phyloP scores from a whole-genome alignment of 2,888 invertebrate genomes.

The Andrena hattorfiana region DNA sequence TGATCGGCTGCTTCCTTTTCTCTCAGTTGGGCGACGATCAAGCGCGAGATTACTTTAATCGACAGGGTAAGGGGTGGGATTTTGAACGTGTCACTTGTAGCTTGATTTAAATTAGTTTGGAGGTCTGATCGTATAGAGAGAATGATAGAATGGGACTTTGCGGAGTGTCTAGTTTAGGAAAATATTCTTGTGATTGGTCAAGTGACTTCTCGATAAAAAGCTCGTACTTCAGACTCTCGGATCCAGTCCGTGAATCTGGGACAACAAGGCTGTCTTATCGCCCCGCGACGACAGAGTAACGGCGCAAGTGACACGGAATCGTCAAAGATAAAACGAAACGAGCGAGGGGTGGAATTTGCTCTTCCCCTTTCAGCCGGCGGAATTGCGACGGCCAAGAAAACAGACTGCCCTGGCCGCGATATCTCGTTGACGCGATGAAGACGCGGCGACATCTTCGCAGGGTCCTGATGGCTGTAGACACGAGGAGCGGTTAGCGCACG shows the following conservation, averaged over 20 bases:
- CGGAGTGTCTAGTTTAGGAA: no score
- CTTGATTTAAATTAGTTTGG: neutral
- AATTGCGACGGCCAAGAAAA: slow-evolving; percentile 6
- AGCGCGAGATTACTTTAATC: neutral
- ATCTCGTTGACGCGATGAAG: slow-evolving; percentile 70
- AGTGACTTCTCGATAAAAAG: neutral
- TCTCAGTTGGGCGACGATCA: neutral
- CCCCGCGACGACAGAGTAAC: neutral
- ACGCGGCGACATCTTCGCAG: slow-evolving; percentile 62
- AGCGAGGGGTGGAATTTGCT: slow-evolving; percentile 15
- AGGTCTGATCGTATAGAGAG: no score
- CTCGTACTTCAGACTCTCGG: neutral
- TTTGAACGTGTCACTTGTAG: neutral
- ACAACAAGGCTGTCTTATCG: slow-evolving; percentile 23
- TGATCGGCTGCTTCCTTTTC: slow-evolving; percentile 1
- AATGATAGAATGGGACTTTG: no score
- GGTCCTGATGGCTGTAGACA: slow-evolving; percentile 24
- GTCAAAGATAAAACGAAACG: slow-evolving; percentile 42
- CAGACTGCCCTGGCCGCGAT: slow-evolving; percentile 22
- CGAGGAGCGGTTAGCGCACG: slow-evolving; percentile 44
- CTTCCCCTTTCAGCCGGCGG: slow-evolving; percentile 4
- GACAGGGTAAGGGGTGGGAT: neutral
- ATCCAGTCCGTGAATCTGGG: slow-evolving; percentile 6
- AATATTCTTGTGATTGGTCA: no score
- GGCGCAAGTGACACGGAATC: slow-evolving; percentile 50